Evolutionary conservation across 1,140 invertebrate species (phyloP), one percentile per base, ranked within the genome.

Genomic region (Sitobion miscanthi): DNA sequence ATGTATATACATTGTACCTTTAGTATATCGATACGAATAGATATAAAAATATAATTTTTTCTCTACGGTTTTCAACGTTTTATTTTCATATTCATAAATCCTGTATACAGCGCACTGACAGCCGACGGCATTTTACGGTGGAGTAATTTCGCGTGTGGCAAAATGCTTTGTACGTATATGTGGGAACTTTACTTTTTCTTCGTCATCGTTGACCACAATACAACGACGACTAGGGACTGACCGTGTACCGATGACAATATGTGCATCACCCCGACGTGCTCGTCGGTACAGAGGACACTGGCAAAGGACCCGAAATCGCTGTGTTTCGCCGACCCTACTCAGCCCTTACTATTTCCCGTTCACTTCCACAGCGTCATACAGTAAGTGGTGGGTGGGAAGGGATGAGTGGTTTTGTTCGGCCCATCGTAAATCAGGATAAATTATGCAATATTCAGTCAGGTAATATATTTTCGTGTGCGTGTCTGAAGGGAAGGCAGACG

Each of bases 341-440:
- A 17, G 2, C 47, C 5, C 14, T 17, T 2, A 52, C 1, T 20
- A 3, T 83, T 8, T 11, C 69, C 85, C 47, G 3, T 14, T 1
- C 3, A 49, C 5, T 47, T 20, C 23, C 23, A 45, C 38, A 3
- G 8, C 6, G 4, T 85, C 38, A 0, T 5, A n/a, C n/a, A 69
- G 62, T 85, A 4, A 23, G 21, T 0, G 21, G 8, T 21, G 35
- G 35, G 0, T 30, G 11, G n/a, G 23, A 0, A 21, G 9, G 35
- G 35, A 21, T 85, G 83, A 85, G 42, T 0, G 42, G 83, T 87
- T 30, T 47, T 47, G n/a, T 47, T n/a, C 47, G 8, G n/a, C 21
- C 52, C 49, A 54, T 52, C 87, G 88, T 89, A 89, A 89, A 89
- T 89, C 88, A 57, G 49, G 20, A 89, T 89, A 89, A 54, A 89